Evolutionary conservation across 2,113 vertebrate species (phyloP), one percentile per base, ranked within the genome.

Genomic region (Chrysochloris asiatica): DNA sequence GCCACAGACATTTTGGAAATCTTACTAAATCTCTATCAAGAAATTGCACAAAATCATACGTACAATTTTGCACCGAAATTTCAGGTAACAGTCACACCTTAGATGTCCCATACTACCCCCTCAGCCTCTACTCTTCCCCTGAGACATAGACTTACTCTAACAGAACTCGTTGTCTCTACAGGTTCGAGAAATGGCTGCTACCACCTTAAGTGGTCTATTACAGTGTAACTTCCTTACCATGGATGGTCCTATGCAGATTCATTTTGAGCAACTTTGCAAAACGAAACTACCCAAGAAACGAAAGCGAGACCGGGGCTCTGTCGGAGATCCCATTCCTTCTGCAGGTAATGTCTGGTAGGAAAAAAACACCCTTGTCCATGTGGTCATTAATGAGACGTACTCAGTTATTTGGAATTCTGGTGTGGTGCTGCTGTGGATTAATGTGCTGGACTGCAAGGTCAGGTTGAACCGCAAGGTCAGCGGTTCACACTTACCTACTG

Each of bases 131-230:
- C 43, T 24, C 43, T n/a, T n/a, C 10, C 8, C 82, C 50, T 75
- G 43, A 48, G 12, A 73, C 48, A 80, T 16, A 47, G 36, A 81
- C 33, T 86, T 5, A 6, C 71, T 76, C 77, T 96, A 77, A 95
- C 80, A 52, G 13, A 86, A 63, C 8, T 83, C 26, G 69, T 71
- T 88, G 0, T 88, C 71, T 95, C 65, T 94, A 0, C 56, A 99
- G 99, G 99, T 99, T 90, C 98, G 99, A 97, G 99, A 99, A 97
- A 99, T 99, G 99, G 99, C 99, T 3, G 99, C 99, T 84, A 99
- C 99, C 41, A 99, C 99, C 0, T 97, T 99, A 52, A 99, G 99
- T 54, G 99, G 99, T 78, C 98, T 99, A 78, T 97, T 99, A 21
- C 99, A 99, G 96, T 99, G 99, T 97, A 98, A 98, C 82, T 99